A percentile compares a stretch with the other conserved stretches of the same genome.
Conservation (phyloP, 2,113 vertebrate species). For the Solea solea region DNA sequence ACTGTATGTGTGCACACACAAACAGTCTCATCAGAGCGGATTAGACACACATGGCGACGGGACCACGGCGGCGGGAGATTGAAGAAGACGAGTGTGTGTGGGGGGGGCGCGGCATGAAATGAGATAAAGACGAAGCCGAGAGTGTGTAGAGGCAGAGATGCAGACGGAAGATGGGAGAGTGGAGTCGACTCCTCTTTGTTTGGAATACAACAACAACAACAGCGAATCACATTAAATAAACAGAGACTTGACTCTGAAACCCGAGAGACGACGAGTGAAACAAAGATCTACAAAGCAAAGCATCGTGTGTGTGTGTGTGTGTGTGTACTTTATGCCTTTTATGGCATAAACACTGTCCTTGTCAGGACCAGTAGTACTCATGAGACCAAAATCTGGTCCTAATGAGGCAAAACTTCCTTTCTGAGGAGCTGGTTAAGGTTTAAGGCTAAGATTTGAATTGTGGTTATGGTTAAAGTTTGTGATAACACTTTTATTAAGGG, state of each 20-base stretch:
- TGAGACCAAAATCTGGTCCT: no score
- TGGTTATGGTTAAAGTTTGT: no score
- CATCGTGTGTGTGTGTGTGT: constrained; percentile 3
- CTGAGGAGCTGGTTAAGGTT: no score
- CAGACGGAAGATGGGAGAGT: neutral
- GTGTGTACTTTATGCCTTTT: neutral
- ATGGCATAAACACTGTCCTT: no score
- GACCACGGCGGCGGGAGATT: constrained; percentile 8
- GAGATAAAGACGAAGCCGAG: constrained; percentile 32
- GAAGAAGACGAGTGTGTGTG: constrained; percentile 3
- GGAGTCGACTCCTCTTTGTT: neutral
- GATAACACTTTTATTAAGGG: no score
- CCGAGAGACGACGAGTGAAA: no score
- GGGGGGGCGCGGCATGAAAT: constrained; percentile 31
- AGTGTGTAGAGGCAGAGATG: constrained; percentile 5
- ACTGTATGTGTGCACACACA: neutral
- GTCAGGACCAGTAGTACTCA: no score
- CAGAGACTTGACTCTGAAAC: no score
- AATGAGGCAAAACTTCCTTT: no score
- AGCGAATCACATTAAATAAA: no score
- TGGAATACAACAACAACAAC: no score
- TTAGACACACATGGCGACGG: constrained; percentile 43
- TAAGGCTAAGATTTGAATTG: no score
- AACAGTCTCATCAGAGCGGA: constrained; percentile 30
- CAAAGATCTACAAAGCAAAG: neutral